Conservation (phyloP, 2,888 invertebrate species). For the Gibbula magus region DNA sequence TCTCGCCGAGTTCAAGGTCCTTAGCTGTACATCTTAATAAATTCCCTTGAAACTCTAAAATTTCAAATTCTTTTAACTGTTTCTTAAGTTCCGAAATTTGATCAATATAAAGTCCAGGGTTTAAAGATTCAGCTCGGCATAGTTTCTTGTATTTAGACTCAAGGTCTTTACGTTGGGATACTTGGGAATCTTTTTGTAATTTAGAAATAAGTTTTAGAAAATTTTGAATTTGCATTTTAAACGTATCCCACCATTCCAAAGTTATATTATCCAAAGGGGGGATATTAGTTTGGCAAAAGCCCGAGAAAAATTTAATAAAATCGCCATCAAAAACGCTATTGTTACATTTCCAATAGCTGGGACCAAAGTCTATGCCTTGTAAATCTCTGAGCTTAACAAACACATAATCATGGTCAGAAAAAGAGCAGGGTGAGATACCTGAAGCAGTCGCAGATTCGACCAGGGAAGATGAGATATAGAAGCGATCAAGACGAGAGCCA, state of each 20-base stretch:
- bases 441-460: too few relatives aligned
- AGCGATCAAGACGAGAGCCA: not conserved
- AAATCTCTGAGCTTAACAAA: too few relatives aligned
- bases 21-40: conserved; percentile 25
- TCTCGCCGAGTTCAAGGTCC: not conserved
- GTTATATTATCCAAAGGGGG: not conserved
- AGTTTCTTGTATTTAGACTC: not conserved
- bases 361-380: not conserved
- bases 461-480: conserved; percentile 12
- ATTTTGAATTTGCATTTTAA: not conserved
- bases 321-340: not conserved
- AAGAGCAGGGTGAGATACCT: not conserved
- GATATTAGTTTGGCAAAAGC: not conserved
- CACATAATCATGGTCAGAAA: not conserved
- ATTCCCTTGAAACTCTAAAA: not conserved
- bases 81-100: conserved; percentile 31
- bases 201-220: not conserved
- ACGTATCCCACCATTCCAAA: not conserved
- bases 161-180: not conserved
- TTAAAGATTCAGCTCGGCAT: not conserved
- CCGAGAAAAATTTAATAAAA: not conserved
- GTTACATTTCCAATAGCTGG: not conserved
- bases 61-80: not conserved
- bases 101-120: conserved; percentile 16
- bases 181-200: not conserved